These are phyloP conservation scores for Carettochelys insculpta DNA, from an alignment of 2,113 vertebrate genomes.

Conservation along the genomic window DNA sequence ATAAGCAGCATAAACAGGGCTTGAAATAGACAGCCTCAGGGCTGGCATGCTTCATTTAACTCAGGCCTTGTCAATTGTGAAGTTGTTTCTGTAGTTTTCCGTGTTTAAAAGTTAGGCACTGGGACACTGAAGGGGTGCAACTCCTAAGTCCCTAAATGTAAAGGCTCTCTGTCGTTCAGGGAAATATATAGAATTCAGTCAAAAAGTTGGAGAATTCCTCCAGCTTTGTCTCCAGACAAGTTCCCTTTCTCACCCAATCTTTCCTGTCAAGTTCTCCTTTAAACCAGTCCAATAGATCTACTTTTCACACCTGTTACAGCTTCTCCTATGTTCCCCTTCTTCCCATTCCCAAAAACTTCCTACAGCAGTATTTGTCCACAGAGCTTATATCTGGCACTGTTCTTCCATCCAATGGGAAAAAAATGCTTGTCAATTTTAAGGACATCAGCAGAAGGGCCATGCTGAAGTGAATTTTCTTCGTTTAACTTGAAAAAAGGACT, in stretches of 20 bases:
- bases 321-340: background rate
- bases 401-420: background rate
- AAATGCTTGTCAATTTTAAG: background rate
- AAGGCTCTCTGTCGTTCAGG: background rate
- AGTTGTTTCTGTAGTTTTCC: too few relatives aligned
- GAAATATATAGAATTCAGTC: background rate
- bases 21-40: rapidly evolving
- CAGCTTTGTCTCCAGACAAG: background rate
- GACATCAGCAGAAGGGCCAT: background rate
- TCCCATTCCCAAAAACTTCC: background rate
- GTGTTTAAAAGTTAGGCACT: too few relatives aligned
- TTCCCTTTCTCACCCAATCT: background rate
- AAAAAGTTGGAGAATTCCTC: background rate
- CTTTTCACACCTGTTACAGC: background rate
- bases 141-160: too few relatives aligned
- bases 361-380: background rate
- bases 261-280: background rate
- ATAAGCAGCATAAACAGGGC: too few relatives aligned
- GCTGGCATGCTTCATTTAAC: background rate
- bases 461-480: background rate
- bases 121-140: too few relatives aligned
- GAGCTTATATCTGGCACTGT: rapidly evolving
- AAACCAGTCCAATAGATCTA: background rate
- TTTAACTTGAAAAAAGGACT: background rate
- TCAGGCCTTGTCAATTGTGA: too few relatives aligned